Evolutionary conservation across 2,113 vertebrate species (phyloP).

Genomic region (Platysteira castanea): DNA sequence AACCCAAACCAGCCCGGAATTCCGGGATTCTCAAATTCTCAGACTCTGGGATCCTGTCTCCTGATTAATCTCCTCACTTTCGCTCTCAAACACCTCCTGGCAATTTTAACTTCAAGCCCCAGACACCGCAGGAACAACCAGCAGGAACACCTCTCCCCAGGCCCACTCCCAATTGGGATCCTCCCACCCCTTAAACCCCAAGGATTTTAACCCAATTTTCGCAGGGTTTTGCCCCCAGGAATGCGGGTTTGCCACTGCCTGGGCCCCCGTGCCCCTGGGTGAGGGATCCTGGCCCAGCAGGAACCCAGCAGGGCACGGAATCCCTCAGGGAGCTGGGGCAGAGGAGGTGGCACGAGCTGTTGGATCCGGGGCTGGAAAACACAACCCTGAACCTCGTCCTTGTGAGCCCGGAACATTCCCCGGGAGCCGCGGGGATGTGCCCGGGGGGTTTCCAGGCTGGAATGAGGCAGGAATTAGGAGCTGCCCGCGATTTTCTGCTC

Average conservation of each 20-base stretch:
- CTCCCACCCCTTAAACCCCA: background rate
- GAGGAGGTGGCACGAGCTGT: background rate
- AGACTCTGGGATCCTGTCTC: background rate
- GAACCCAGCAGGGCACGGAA: background rate
- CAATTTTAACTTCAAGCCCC: background rate
- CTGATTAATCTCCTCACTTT: background rate
- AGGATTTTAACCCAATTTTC: background rate
- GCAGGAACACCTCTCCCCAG: too few relatives aligned
- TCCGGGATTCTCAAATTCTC: too few relatives aligned
- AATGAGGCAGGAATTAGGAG: background rate
- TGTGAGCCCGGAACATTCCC: background rate
- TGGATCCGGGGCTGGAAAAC: slow-evolving; percentile 8
- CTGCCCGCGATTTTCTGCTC: background rate
- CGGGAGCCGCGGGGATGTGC: background rate
- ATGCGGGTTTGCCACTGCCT: background rate
- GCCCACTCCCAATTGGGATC: background rate
- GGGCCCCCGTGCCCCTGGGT: background rate
- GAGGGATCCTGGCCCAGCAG: slow-evolving; percentile 6
- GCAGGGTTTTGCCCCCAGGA: background rate
- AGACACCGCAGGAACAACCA: background rate
- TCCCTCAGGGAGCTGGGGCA: background rate
- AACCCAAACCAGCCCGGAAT: background rate
- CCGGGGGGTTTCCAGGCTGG: background rate
- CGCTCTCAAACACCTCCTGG: background rate
- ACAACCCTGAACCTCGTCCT: background rate